Base-by-base conservation (phyloP, 2,888 invertebrate genomes). In the Chorisops tibialis region DNA sequence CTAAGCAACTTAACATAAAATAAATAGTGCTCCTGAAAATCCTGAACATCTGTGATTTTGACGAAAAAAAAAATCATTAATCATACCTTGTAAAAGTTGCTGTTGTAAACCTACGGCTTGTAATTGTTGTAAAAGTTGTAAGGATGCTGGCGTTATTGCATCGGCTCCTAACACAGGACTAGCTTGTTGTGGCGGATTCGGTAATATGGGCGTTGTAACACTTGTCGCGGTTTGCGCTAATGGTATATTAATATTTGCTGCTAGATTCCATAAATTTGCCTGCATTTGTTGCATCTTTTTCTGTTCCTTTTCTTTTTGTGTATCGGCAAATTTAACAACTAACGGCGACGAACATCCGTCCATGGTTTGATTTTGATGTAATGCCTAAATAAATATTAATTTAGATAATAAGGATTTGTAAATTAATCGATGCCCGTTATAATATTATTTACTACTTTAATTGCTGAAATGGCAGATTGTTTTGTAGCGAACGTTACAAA, bases 341-440 rank as follows among this genome's bases (percentile, higher is more conserved):
- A 99, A 80, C 43, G 99, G 97, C 70, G 96, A 96, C 68, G 95
- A 94, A 80, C 98, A 99, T 52, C 98, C 98, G 82, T 99, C 98
- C 97, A 98, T 97, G 72, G 96, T 99, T 81, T 94, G 93, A 76
- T 96, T 96, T 81, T 99, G 98, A 83, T 98, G 97, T 81, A 98
- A 80, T 67, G 87, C 81, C 85, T 85, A 43, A 22, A 11, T 45
- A 37, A n/a, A 30, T 54, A n/a, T 19, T n/a, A 38, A 49, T 7
- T 3, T 12, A 16, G 18, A 19, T 43, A 35, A 30, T 30, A 9
- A 24, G 24, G 24, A 24, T 24, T n/a, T 24, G 30, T 14, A 1
- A 35, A 9, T 30, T n/a, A 9, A 52, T 24, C 3, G 22, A 19
- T 45, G 24, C 24, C 4, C 4, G 7, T 24, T 5, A 9, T 9